These are phyloP conservation scores for Morpho achilles DNA, from an alignment of 2,888 invertebrate species.

Conservation along the genomic window DNA sequence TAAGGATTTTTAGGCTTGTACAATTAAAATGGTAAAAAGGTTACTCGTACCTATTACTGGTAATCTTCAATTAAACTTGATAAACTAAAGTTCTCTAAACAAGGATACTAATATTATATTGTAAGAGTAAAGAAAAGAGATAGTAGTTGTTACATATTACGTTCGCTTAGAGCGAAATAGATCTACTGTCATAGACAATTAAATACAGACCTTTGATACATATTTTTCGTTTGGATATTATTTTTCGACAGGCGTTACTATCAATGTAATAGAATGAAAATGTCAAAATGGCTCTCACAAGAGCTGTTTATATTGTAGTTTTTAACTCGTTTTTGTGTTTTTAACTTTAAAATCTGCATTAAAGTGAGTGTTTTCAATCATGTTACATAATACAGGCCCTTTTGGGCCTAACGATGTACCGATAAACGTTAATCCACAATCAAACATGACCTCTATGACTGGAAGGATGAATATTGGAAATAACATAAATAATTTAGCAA, in stretches of 20 bases:
- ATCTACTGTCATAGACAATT: neutral
- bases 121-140: too few relatives aligned
- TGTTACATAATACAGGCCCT: slow-evolving; percentile 65
- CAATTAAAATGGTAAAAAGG: too few relatives aligned
- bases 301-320: slow-evolving; percentile 47
- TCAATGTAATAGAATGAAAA: slow-evolving; percentile 27
- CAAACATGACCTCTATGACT: slow-evolving; percentile 48
- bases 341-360: slow-evolving; percentile 23
- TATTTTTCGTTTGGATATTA: slow-evolving; percentile 9
- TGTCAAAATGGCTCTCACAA: slow-evolving; percentile 61
- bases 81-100: too few relatives aligned
- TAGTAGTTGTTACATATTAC: too few relatives aligned
- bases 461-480: slow-evolving; percentile 45
- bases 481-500: slow-evolving; percentile 52
- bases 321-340: slow-evolving; percentile 25
- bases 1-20: too few relatives aligned
- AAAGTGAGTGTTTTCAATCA: slow-evolving; percentile 33
- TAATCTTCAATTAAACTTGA: neutral
- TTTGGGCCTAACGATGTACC: slow-evolving; percentile 58
- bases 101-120: too few relatives aligned
- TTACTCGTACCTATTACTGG: too few relatives aligned
- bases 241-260: slow-evolving; percentile 23
- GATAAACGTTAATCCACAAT: slow-evolving; percentile 48
- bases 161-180: too few relatives aligned
- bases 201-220: neutral